phyloP scores from a whole-genome alignment of 2,888 invertebrate species.

The Diploptera punctata region DNA sequence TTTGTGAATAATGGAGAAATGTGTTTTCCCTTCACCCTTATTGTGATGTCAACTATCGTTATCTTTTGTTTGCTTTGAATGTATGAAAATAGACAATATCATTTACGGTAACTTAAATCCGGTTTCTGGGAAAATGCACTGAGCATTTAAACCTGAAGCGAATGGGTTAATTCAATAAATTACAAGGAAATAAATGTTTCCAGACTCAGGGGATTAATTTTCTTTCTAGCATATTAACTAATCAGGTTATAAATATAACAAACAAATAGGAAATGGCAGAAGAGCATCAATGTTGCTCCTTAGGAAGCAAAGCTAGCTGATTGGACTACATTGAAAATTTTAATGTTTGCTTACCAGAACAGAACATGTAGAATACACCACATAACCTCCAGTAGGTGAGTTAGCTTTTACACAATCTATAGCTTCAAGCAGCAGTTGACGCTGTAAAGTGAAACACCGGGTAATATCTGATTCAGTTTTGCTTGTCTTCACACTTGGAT shows the following conservation, averaged over 20 bases:
- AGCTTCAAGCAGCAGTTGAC: slow-evolving; percentile 91
- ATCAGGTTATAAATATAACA: background rate
- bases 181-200: too few species aligned
- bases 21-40: too few species aligned
- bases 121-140: too few species aligned
- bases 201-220: background rate
- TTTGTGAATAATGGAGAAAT: too few species aligned
- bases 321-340: too few species aligned
- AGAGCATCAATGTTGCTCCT: background rate
- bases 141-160: too few species aligned
- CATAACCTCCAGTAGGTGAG: slow-evolving; percentile 89
- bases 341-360: slow-evolving; percentile 69
- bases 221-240: background rate
- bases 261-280: background rate
- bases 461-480: slow-evolving; percentile 91
- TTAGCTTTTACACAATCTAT: slow-evolving; percentile 95
- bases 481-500: slow-evolving; percentile 92
- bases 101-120: too few species aligned
- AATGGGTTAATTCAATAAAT: too few species aligned
- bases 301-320: background rate
- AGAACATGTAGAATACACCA: slow-evolving; percentile 99
- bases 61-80: too few species aligned
- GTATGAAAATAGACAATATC: too few species aligned
- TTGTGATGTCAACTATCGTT: too few species aligned
- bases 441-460: slow-evolving; percentile 90